Evolutionary conservation across 2,113 vertebrate genomes (phyloP).

Genomic region (Eulemur macaco): DNA sequence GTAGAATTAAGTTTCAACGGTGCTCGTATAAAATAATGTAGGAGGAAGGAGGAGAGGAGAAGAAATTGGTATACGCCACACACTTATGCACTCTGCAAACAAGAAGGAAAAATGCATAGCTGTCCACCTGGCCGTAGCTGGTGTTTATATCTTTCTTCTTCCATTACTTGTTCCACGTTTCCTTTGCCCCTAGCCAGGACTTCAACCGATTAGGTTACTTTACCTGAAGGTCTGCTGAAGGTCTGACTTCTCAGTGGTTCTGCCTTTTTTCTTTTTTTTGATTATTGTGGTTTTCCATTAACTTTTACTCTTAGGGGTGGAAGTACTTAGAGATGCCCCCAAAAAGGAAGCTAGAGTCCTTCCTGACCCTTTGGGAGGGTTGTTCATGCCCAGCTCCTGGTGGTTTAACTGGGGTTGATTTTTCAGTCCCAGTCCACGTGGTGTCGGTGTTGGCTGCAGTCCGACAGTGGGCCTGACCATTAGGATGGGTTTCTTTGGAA

Average conservation of each 20-base stretch:
- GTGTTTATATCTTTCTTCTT: background rate
- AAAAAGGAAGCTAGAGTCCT: background rate
- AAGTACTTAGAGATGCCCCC: background rate
- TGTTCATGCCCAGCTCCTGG: background rate
- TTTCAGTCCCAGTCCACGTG: background rate
- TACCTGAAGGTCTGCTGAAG: background rate
- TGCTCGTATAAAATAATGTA: background rate
- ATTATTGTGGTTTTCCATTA: background rate
- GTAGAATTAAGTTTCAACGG: background rate
- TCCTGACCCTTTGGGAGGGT: background rate
- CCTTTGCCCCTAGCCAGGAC: background rate
- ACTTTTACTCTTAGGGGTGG: background rate
- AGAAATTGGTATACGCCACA: background rate
- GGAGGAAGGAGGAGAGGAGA: background rate
- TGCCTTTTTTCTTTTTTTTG: background rate
- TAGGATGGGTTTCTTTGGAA: background rate
- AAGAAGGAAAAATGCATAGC: background rate
- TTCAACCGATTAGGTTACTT: background rate
- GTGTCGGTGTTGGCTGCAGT: background rate
- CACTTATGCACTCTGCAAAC: no score
- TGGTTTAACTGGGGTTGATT: background rate
- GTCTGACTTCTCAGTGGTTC: background rate
- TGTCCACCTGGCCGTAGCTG: background rate
- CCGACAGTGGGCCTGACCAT: background rate
- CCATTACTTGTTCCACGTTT: background rate